Conservation (phyloP, 2,113 vertebrate genomes). For the Planiliza haematocheilus region DNA sequence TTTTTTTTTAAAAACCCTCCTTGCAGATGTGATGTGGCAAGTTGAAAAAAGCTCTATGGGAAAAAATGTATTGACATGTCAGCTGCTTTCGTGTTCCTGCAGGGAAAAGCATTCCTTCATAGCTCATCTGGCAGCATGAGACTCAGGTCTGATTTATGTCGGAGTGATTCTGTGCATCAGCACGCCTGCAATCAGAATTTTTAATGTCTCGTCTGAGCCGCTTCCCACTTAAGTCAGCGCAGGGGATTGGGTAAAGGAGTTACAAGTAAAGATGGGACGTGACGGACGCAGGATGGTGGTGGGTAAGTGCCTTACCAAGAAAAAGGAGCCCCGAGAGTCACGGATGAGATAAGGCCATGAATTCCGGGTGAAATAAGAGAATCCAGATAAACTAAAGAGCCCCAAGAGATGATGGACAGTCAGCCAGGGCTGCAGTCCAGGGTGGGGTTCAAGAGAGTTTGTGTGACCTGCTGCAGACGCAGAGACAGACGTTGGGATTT, state of each 20-base stretch:
- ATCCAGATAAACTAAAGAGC: slow-evolving; percentile 11
- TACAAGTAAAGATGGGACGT: slow-evolving; percentile 7
- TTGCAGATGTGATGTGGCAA: background rate
- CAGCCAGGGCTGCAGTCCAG: slow-evolving; percentile 32
- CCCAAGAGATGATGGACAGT: slow-evolving; percentile 18
- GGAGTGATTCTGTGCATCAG: slow-evolving; percentile 13
- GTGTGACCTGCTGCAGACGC: slow-evolving; percentile 54
- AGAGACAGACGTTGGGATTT: slow-evolving; percentile 59
- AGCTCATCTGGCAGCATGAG: slow-evolving; percentile 27
- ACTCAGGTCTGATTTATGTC: slow-evolving; percentile 49
- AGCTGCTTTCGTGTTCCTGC: slow-evolving; percentile 27
- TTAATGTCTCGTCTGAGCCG: slow-evolving; percentile 37
- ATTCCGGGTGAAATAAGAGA: slow-evolving; percentile 25
- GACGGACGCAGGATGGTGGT: background rate
- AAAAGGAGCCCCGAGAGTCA: background rate
- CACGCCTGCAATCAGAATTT: slow-evolving; percentile 33
- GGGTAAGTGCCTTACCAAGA: slow-evolving; percentile 6
- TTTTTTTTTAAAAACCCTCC: background rate
- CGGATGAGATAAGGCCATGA: slow-evolving; percentile 1
- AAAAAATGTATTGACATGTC: background rate
- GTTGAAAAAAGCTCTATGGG: slow-evolving; percentile 8
- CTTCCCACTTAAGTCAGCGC: background rate
- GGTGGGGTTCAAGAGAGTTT: slow-evolving; percentile 51
- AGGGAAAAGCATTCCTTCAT: slow-evolving; percentile 21
- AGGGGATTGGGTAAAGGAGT: background rate